Conservation (phyloP, 2,888 invertebrate genomes). For the Himalopsyche kuldschensis region DNA sequence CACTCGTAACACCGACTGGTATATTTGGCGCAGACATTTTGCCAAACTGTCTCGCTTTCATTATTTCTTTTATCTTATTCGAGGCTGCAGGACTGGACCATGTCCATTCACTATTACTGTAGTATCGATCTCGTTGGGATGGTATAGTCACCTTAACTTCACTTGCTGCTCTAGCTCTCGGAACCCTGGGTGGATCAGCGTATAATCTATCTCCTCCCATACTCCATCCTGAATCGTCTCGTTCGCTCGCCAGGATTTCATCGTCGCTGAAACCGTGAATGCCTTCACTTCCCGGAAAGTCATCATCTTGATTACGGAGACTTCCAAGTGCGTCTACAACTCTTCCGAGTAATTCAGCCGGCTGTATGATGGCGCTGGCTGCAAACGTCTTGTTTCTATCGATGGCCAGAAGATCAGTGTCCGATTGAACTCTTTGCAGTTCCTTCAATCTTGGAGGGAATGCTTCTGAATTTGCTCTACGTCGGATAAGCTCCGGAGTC, state of each 20-base stretch:
- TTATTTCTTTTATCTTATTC: conserved; percentile 57
- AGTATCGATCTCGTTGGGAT: conserved; percentile 41
- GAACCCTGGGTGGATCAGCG: conserved; percentile 47
- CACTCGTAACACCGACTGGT: conserved; percentile 11
- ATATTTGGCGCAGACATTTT: conserved; percentile 35
- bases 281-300: conserved; percentile 54
- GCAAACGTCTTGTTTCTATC: conserved; percentile 78
- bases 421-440: conserved; percentile 70
- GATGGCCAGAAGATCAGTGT: conserved; percentile 76
- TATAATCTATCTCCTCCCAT: conserved; percentile 54
- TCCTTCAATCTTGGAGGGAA: conserved; percentile 51
- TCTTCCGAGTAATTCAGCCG: conserved; percentile 73
- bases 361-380: conserved; percentile 70
- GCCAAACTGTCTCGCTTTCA: conserved; percentile 12
- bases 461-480: conserved; percentile 69
- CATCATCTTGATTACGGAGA: conserved; percentile 53
- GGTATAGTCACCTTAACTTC: conserved; percentile 52
- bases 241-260: conserved; percentile 73
- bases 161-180: conserved; percentile 65
- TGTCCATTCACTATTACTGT: conserved; percentile 61
- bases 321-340: conserved; percentile 77
- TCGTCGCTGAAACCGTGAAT: conserved; percentile 73
- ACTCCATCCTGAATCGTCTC: conserved; percentile 56
- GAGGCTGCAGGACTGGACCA: conserved; percentile 71
- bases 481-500: conserved; percentile 53